Evolutionary conservation across 92 coral and sea anemone genomes (phyloP).

Genomic region (Porites evermanni): DNA sequence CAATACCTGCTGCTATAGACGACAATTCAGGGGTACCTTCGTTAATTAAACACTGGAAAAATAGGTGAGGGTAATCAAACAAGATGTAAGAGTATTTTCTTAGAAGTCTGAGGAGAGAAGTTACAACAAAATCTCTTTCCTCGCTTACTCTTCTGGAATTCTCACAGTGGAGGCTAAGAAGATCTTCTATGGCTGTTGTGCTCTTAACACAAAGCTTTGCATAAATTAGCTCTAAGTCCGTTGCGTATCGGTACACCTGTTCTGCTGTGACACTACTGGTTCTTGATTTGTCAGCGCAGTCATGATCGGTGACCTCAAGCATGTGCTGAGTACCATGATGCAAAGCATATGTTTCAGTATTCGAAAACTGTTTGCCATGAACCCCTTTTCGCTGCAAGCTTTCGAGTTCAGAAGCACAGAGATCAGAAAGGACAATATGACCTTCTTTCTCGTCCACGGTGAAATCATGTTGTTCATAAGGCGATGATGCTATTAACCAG

Average conservation of each 20-base stretch:
- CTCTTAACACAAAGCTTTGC: conserved; percentile 12
- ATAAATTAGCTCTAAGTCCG: background rate
- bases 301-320: background rate
- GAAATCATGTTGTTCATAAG: conserved; percentile 30
- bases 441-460: conserved; percentile 52
- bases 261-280: background rate
- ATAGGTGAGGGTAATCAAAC: background rate
- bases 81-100: background rate
- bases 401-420: conserved; percentile 30
- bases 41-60: conserved; percentile 7
- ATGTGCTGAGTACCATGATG: conserved; percentile 37
- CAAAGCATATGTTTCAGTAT: conserved; percentile 17
- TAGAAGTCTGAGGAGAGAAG: background rate
- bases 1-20: background rate
- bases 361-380: background rate
- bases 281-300: background rate
- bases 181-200: background rate
- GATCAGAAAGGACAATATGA: conserved; percentile 44
- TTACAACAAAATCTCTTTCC: background rate
- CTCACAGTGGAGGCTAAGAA: background rate
- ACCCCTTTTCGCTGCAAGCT: conserved; percentile 11
- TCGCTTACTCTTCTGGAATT: background rate
- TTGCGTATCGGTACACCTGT: too few species aligned
- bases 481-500: conserved; percentile 28
- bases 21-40: background rate